Conservation (phyloP, 2,113 vertebrate genomes). For the Vireo altiloquus region DNA sequence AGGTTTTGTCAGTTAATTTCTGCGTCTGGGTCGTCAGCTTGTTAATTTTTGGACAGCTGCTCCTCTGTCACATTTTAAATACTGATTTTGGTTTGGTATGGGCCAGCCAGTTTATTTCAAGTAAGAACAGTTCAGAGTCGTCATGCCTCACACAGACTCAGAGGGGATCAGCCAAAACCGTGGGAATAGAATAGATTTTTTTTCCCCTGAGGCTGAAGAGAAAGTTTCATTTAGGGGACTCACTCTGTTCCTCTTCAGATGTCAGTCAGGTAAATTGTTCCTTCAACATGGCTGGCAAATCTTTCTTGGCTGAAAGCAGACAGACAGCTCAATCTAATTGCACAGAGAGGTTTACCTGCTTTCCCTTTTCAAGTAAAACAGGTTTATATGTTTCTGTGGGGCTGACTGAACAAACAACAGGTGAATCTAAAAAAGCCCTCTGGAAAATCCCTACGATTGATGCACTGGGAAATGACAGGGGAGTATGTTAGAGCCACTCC, state of each 20-base stretch:
- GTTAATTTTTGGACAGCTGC: neutral
- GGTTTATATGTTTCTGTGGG: slow-evolving; percentile 14
- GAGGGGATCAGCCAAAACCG: neutral
- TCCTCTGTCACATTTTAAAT: neutral
- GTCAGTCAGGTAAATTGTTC: slow-evolving; percentile 13
- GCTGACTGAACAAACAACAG: slow-evolving; percentile 30
- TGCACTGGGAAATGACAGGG: neutral
- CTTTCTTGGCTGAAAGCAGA: neutral
- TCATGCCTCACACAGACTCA: neutral
- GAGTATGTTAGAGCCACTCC: neutral
- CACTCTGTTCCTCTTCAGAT: neutral
- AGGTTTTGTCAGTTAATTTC: neutral
- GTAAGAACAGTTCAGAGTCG: neutral
- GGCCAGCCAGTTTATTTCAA: neutral
- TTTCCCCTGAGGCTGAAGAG: neutral
- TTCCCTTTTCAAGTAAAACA: slow-evolving; percentile 40
- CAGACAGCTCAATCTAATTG: slow-evolving; percentile 5
- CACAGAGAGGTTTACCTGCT: neutral
- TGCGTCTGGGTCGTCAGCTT: neutral
- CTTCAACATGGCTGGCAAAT: neutral
- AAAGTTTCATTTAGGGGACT: neutral
- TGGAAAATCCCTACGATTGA: slow-evolving; percentile 17
- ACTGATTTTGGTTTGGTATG: neutral
- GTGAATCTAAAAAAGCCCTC: slow-evolving; percentile 39
- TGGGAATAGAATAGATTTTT: neutral